Evolutionary conservation across 2,888 invertebrate genomes (phyloP), one percentile per base, ranked within the genome.

Genomic region (Drosophila tripunctata): DNA sequence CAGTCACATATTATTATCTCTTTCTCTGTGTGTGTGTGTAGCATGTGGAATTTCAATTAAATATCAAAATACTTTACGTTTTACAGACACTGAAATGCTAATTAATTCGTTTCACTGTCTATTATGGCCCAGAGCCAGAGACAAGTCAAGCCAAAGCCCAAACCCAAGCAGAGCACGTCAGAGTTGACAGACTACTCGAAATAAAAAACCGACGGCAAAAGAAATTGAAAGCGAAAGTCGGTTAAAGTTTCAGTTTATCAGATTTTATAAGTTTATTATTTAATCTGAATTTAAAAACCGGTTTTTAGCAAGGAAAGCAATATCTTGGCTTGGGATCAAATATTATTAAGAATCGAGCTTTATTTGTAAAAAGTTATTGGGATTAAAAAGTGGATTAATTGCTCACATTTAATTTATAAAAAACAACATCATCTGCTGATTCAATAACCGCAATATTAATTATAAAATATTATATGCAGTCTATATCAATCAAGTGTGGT

Each of bases 191-290:
- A 27, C 27, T 27, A 27, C 1, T 10, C 10, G 6, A 27, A 17
- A 19, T 62, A 43, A 43, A 41, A 62, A 61, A 19, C 10, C 19
- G 35, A 68, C 19, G 35, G 62, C 66, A 62, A 55, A 56, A 51
- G 78, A 84, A 78, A 84, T 84, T 85, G 63, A 85, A 75, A 79
- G 86, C 86, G 86, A 79, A 79, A 79, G 78, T 78, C 57, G 57
- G 14, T 36, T 31, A 43, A 27, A 27, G 27, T 27, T 47, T 21
- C 3, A 14, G 12, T 30, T 51, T 30, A 38, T 40, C 27, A 30
- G 52, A 45, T 68, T 56, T 61, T n/a, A 70, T 61, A 31, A 31
- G 30, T 35, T 55, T 40, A 36, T 73, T 73, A 58, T 67, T 72
- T 72, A 58, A 72, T 52, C 67, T 33, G 51, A 19, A 33, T 24